Percentiles rank a stretch among this genome's conserved stretches.
Conservation (phyloP, 2,888 invertebrate genomes). For the Xestia ashworthii region DNA sequence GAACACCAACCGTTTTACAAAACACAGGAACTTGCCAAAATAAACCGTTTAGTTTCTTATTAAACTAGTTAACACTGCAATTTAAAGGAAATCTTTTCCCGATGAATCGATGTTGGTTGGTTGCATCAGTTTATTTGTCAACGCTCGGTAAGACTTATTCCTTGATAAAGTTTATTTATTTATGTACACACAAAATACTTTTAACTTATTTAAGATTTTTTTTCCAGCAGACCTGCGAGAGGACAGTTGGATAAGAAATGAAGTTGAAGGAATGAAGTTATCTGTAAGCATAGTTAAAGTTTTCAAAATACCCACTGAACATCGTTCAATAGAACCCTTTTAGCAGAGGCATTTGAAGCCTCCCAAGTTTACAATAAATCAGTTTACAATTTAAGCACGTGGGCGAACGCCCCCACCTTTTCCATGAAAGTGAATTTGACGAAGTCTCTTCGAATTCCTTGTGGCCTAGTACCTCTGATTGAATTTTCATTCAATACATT, state of each 20-base stretch:
- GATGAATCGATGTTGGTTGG: neutral
- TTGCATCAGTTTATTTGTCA: neutral
- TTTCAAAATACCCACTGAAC: neutral
- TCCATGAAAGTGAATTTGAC: slow-evolving; percentile 20
- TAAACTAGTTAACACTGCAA: neutral
- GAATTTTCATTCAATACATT: slow-evolving; percentile 50
- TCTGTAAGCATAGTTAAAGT: neutral
- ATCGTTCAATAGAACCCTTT: neutral
- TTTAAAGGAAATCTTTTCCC: neutral
- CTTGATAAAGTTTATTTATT: neutral
- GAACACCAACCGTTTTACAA: neutral
- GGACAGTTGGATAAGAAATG: too few relatives aligned
- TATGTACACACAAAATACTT: too few relatives aligned
- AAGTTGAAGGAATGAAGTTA: too few relatives aligned
- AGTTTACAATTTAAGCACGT: slow-evolving; percentile 25
- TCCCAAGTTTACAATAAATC: neutral
- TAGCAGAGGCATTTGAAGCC: neutral
- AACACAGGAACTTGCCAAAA: slow-evolving; percentile 38
- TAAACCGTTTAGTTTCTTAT: slow-evolving; percentile 25
- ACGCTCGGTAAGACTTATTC: neutral
- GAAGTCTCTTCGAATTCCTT: slow-evolving; percentile 32
- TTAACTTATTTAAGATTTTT: too few relatives aligned
- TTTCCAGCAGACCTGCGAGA: too few relatives aligned
- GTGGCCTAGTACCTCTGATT: slow-evolving; percentile 46
- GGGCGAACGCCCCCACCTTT: slow-evolving; percentile 17